Evolutionary conservation across 2,113 vertebrate genomes (phyloP), one percentile per base, ranked within the genome.

Genomic region (Rostratula benghalensis): DNA sequence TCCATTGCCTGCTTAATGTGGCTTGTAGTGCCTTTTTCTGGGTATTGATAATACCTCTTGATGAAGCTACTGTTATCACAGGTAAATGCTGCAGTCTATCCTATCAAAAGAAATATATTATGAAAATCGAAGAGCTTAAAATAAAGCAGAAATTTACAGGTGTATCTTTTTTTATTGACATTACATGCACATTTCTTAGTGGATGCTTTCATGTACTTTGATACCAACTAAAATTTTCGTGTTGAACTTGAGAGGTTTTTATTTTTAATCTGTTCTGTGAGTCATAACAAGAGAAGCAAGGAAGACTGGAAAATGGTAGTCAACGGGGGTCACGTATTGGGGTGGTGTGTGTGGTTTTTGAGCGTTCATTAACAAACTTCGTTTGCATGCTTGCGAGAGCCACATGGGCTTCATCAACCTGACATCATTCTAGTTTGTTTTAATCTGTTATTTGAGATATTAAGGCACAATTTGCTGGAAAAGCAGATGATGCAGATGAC

Each of bases 391-490:
- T 81, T 65, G 33, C 2, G 4, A 45, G 48, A 57, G 33, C 33
- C 39, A 35, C 43, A 3, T 0, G 0, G n/a, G 13, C n/a, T 31
- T 83, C 27, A 16, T 50, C 68, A 50, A 17, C 60, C 19, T 24
- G 33, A 13, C 12, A 19, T 21, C 33, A 19, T 53, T 56, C 18
- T 33, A 10, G 46, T 54, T 80, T 60, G 14, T 39, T 75, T 89
- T 54, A n/a, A 22, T 57, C 33, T 3, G 0, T 54, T 60, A 21
- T 53, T 81, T 84, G 27, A 69, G 51, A n/a, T 89, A 13, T 43
- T 78, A 33, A 20, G 27, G 20, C 53, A n/a, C 68, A 70, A 4
- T 74, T 53, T 83, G 3, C 46, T 70, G 63, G 28, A 51, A 93
- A 93, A 90, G 4, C 43, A 87, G 27, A 43, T 63, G 6, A 20